Evolutionary conservation across 37 sponge, comb jelly and placozoan species (phyloP), one percentile per base, ranked within the genome.

Genomic region (Aphrocallistes beatrix): DNA sequence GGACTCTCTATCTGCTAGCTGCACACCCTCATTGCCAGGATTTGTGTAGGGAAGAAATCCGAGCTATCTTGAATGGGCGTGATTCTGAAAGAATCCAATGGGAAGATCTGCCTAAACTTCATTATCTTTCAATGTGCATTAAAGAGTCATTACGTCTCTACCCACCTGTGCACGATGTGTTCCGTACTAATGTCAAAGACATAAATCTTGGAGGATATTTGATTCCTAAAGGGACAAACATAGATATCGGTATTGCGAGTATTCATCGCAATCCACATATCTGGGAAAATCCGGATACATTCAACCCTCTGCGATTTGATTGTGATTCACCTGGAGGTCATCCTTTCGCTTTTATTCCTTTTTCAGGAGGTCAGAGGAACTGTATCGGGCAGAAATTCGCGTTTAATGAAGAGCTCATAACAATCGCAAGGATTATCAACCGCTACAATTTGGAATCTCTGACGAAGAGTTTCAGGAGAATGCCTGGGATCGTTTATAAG

Each of bases 311-410:
- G 75, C 75, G 75, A 25, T 60, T 60, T 13, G 75, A 60, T 13
- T 60, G 75, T 60, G 75, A 60, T 3, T 60, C n/a, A 60, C 75
- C 75, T 25, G 75, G 75, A 6, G 75, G 75, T 25, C 75, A 60
- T 60, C 75, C 75, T 3, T 60, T 60, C n/a, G 75, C 75, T 60
- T 60, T 60, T 60, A 60, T 60, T 32, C 75, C 75, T 25, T 60
- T 60, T 13, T 60, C 75, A 32, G 75, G 28, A 60, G 75, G 75
- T 19, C 75, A 60, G 10, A 60, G 75, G 75, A 60, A 60, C 34
- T 60, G 75, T 60, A 60, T 60, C n/a, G 75, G 75, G n/a, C 75
- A 60, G 75, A 60, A 60, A 60, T 60, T 60, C 75, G 75, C 75
- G 3, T 19, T 60, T 1, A 60, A 60, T 13, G 75, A 60, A 60